Evolutionary conservation across 1,140 invertebrate genomes (phyloP).

Genomic region (Lerema accius): DNA sequence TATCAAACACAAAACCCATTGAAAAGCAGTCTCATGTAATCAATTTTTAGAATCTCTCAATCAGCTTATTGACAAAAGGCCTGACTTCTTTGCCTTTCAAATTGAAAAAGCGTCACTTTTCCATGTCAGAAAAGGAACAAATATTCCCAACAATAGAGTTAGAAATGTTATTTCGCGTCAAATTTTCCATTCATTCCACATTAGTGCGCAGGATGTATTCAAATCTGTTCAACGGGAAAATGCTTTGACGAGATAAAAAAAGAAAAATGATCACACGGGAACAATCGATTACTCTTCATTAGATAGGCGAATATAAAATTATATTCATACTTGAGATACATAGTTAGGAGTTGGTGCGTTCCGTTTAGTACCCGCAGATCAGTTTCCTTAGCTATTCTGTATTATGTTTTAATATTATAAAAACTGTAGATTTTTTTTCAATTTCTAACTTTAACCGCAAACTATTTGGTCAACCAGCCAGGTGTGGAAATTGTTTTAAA

Average conservation of each 20-base stretch:
- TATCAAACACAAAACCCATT: too few relatives aligned
- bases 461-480: too few relatives aligned
- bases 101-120: too few relatives aligned
- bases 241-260: slow-evolving; percentile 27
- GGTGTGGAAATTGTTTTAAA: too few relatives aligned
- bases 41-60: too few relatives aligned
- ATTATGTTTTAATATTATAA: neutral
- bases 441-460: too few relatives aligned
- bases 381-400: neutral
- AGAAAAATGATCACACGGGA: slow-evolving; percentile 21
- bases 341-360: slow-evolving; percentile 5
- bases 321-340: slow-evolving; percentile 29
- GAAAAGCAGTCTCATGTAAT: too few relatives aligned
- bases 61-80: too few relatives aligned
- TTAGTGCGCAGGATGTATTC: slow-evolving; percentile 1
- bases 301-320: slow-evolving; percentile 42
- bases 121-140: too few relatives aligned
- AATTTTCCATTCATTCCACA: neutral
- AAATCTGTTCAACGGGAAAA: slow-evolving; percentile 35
- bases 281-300: slow-evolving; percentile 47
- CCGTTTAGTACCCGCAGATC: slow-evolving; percentile 3
- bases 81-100: too few relatives aligned
- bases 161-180: neutral
- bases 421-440: too few relatives aligned
- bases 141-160: neutral